Evolutionary conservation across 2,797 vertebrate genomes (phyloP).

Genomic region (Pseudochirops corinnae): DNA sequence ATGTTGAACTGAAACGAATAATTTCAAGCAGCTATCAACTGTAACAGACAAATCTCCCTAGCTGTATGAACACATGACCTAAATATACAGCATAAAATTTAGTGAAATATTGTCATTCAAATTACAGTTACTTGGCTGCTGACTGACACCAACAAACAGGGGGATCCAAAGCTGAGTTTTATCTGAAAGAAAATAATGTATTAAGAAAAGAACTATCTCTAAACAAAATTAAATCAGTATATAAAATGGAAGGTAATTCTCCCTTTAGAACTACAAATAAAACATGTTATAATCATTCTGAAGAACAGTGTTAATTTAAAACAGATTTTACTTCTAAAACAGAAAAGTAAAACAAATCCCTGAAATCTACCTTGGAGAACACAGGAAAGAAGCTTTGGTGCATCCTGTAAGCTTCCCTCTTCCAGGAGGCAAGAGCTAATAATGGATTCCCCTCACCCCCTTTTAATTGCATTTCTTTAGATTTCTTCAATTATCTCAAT

Average conservation of each 20-base stretch:
- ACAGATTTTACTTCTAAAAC: background rate
- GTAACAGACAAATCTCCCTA: background rate
- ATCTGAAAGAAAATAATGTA: background rate
- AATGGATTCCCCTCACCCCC: background rate
- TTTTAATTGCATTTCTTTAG: background rate
- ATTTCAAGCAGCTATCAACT: background rate
- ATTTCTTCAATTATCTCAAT: background rate
- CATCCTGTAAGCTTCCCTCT: background rate
- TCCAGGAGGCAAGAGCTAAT: background rate
- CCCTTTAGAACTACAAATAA: background rate
- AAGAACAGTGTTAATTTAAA: background rate
- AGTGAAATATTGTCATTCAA: background rate
- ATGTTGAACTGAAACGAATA: background rate
- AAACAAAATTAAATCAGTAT: background rate
- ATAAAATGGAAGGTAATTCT: background rate
- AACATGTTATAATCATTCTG: background rate
- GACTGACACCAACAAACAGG: background rate
- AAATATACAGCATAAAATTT: background rate
- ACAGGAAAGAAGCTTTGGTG: background rate
- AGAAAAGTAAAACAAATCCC: background rate
- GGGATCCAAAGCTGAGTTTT: background rate
- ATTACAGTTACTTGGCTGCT: background rate
- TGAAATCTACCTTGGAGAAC: background rate
- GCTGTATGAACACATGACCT: background rate
- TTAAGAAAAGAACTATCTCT: background rate